Evolutionary conservation across 2,797 vertebrate species (phyloP), one percentile per base, ranked within the genome.

Genomic region (Ambastaia sidthimunki): DNA sequence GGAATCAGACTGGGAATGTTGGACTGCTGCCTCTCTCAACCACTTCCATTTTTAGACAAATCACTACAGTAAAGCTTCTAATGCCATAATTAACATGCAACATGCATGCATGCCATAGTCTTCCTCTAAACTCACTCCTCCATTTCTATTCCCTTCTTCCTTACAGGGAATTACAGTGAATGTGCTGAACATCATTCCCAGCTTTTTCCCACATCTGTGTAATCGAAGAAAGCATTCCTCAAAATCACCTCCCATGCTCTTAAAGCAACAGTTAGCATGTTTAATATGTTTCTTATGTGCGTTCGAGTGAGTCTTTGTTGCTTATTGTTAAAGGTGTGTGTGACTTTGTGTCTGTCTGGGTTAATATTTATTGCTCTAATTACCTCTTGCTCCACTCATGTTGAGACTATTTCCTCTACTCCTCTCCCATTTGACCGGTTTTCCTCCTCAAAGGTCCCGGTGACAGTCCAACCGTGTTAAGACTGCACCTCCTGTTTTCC

Each of bases 311-410:
- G 62, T 65, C 62, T 63, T 63, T n/a, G 6, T 34, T 65, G 7
- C n/a, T 7, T 6, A 21, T 55, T 55, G 54, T 10, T 55, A 65
- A 37, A 34, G 10, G 6, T 19, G 18, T 60, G 60, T 63, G 15
- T 73, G 69, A 47, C 68, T 70, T 31, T 66, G 67, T 69, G 74
- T 76, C 57, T 80, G 15, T 83, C 78, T 71, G 71, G 75, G 52
- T 75, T 72, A 76, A 81, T 85, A 86, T 85, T 86, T 84, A 86
- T 85, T 81, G 52, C 79, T 71, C 75, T 76, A 86, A 86, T 86
- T 84, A 86, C 74, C 82, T 72, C 73, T 75, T 60, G 57, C 78
- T 82, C 65, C 71, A 83, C 75, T 80, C 69, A 60, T 74, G 76
- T 73, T 68, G 37, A 77, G 76, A 79, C 52, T 74, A 80, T 59